Base-by-base conservation (phyloP, 1,140 invertebrate genomes). In the Bombus consobrinus region DNA sequence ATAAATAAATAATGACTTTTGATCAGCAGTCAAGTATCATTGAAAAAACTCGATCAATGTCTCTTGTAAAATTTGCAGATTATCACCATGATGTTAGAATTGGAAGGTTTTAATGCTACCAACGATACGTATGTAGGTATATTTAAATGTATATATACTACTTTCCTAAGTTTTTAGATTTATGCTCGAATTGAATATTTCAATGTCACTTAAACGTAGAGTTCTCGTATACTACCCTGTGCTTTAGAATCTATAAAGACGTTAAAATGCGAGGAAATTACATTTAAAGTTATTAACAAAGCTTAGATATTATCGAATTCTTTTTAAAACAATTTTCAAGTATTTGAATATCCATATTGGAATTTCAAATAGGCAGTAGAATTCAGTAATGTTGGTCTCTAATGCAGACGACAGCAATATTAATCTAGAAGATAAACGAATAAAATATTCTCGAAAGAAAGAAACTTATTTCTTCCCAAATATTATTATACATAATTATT, bases 191-290 rank as follows among this genome's bases (percentile, higher is more conserved):
- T 81, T 62, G 53, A 28, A 82, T 83, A 78, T 83, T 86, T 71
- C 77, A 83, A 75, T 64, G 41, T 71, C 22, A 25, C 28, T 81
- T 83, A 86, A 80, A 87, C 74, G 82, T 82, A 86, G 81, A 86
- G 75, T 85, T 85, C 87, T 66, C 83, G 78, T 85, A 76, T 76
- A 84, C 92, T 93, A 94, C 92, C 92, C 93, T 93, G 92, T 93
- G 87, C 87, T 90, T 91, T 88, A 88, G 74, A 90, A 85, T 91
- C 57, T 85, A 85, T 88, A 88, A 87, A 92, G 86, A 87, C 37
- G 28, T 84, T 76, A 81, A 89, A 90, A 83, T 82, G 78, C 66
- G 53, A 90, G 68, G 78, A 79, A 88, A 74, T 86, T 64, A 32
- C 32, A n/a, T 81, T 85, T 75, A 80, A 86, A 9, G 62, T 81